Base-by-base conservation (phyloP, 2,888 invertebrate genomes). In the Nomada hirtipes region DNA sequence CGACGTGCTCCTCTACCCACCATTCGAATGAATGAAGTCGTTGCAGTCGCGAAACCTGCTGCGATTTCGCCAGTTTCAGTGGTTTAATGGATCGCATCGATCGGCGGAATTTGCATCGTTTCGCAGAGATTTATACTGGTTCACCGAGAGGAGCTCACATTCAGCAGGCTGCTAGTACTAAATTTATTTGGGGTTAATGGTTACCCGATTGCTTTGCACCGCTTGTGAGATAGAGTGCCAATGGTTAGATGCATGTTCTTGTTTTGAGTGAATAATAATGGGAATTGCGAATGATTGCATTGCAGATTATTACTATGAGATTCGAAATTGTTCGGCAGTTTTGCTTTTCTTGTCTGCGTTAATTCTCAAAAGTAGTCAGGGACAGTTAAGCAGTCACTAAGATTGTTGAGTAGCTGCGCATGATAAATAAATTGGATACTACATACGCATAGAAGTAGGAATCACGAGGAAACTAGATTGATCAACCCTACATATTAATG, bases 21-120 rank as follows among this genome's bases (percentile, higher is more conserved):
- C 20, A 59, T 61, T 76, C 72, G 69, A 75, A 79, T 70, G 68
- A 57, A 74, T 55, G 59, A 75, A 78, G 74, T 71, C 73, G 84
- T 76, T 55, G 53, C 18, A n/a, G 18, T n/a, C 20, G 47, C 20
- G 57, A 26, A 4, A 15, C 74, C 74, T 29, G 78, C 63, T 63
- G 75, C 64, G 78, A 74, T 63, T 50, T 74, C 61, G 59, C 23
- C 55, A 9, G 47, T 70, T 76, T 36, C 47, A 23, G 55, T 0
- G 44, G 73, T 72, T 65, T 52, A 65, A 76, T 65, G 50, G 64
- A 26, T 18, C 50, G 20, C 2, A 10, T 18, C 36, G 36, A 36
- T 36, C 36, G 20, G 13, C 13, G 47, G 47, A 36, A 63, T 76
- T 76, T 76, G 50, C 63, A 57, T 29, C 61, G 61, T 63, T 29